These are phyloP conservation scores for Sylvia borin DNA, from an alignment of 2,797 vertebrate genomes.

Conservation along the genomic window DNA sequence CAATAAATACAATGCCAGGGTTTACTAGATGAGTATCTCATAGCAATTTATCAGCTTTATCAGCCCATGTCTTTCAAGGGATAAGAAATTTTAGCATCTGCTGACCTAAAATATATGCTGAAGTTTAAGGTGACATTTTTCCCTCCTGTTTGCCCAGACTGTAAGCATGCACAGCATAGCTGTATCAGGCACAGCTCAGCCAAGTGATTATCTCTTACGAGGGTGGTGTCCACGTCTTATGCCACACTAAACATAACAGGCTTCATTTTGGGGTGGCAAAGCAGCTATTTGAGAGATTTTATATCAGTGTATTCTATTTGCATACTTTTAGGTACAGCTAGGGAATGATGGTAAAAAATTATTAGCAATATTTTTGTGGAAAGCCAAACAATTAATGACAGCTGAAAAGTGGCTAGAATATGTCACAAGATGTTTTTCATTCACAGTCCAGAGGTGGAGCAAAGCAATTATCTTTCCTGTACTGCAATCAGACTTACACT, in stretches of 20 bases:
- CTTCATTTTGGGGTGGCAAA: not conserved
- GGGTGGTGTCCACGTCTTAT: not conserved
- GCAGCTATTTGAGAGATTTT: not conserved
- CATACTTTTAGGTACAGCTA: not conserved
- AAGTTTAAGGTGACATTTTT: slow-evolving; percentile 31
- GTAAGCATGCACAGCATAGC: not conserved
- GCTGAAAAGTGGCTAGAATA: not conserved
- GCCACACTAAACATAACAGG: not conserved
- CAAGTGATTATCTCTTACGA: not conserved
- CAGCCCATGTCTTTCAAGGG: not conserved
- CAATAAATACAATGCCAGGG: accelerated
- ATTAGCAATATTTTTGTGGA: not conserved
- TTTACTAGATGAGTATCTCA: not conserved
- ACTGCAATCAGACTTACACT: not conserved
- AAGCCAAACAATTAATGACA: not conserved
- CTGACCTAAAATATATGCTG: not conserved
- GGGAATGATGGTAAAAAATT: not conserved
- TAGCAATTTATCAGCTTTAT: not conserved
- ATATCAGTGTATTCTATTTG: not conserved
- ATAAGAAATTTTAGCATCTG: not conserved
- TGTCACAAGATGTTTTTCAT: not conserved
- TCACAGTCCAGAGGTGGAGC: not conserved
- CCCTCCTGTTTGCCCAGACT: not conserved
- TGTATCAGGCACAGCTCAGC: not conserved
- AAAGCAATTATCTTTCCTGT: not conserved